Evolutionary conservation across 2,888 invertebrate species (phyloP).

Genomic region (Polydrusus pterygomalis): DNA sequence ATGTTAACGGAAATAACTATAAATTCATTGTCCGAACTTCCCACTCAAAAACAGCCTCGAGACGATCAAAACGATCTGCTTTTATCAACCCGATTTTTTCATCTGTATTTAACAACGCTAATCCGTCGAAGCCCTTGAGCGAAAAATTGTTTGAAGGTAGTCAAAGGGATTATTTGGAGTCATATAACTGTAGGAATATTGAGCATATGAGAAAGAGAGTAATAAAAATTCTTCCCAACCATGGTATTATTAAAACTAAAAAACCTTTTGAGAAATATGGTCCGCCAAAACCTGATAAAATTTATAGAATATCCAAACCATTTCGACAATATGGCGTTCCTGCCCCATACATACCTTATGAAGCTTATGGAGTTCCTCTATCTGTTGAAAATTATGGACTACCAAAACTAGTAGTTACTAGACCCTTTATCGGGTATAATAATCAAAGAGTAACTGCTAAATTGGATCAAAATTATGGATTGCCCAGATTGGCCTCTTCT

Average conservation of each 20-base stretch:
- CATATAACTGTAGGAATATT: background rate
- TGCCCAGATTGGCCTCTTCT: background rate
- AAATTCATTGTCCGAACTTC: background rate
- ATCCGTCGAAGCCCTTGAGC: constrained; percentile 8
- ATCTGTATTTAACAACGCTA: constrained; percentile 24
- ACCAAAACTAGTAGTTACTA: background rate
- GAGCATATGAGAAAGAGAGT: no score
- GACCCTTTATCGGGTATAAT: no score
- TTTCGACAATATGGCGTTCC: background rate
- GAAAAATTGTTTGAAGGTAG: constrained; percentile 38
- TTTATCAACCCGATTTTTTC: constrained; percentile 27
- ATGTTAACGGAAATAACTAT: background rate
- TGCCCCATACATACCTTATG: background rate
- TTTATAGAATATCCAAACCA: background rate
- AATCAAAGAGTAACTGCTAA: no score
- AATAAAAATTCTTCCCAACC: background rate
- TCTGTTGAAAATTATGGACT: background rate
- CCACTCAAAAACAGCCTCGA: background rate
- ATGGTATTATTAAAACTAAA: no score
- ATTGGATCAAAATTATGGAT: background rate
- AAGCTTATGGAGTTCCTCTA: background rate
- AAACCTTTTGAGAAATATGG: constrained; percentile 1
- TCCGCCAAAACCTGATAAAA: background rate
- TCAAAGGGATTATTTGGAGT: background rate
- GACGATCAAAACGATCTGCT: constrained; percentile 58